These are phyloP conservation scores for Plagiodera versicolora DNA, from an alignment of 2,888 invertebrate genomes.

Conservation along the genomic window DNA sequence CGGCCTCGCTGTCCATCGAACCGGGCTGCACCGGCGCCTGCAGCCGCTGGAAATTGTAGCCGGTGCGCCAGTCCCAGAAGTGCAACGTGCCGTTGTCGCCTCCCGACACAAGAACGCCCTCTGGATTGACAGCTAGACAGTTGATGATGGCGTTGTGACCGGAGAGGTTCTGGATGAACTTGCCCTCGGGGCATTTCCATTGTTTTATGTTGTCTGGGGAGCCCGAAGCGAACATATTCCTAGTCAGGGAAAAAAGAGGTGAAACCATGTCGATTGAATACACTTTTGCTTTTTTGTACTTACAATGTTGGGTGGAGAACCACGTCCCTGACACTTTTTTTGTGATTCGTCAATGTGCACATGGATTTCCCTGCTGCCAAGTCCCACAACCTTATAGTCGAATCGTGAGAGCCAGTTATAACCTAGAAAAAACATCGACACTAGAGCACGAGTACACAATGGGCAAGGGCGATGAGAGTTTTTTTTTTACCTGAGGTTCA, in stretches of 20 bases:
- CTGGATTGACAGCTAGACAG: slow-evolving; percentile 91
- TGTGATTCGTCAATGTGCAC: slow-evolving; percentile 96
- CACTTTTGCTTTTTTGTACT: slow-evolving; percentile 37
- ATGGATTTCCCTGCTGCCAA: slow-evolving; percentile 92
- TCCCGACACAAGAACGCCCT: slow-evolving; percentile 95
- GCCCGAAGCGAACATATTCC: slow-evolving; percentile 94
- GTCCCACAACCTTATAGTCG: slow-evolving; percentile 97
- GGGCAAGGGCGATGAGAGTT: not conserved
- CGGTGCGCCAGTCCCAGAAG: slow-evolving; percentile 99
- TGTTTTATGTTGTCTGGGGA: slow-evolving; percentile 99
- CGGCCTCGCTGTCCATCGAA: slow-evolving; percentile 98
- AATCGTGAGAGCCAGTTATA: slow-evolving; percentile 93
- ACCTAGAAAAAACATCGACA: slow-evolving; percentile 52
- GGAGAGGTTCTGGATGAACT: slow-evolving; percentile 94
- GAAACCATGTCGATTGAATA: too few species aligned
- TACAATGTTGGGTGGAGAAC: slow-evolving; percentile 74
- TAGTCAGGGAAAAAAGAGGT: too few species aligned
- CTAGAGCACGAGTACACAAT: not conserved
- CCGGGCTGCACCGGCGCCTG: slow-evolving; percentile 96
- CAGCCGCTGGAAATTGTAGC: slow-evolving; percentile 93
- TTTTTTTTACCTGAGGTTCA: slow-evolving; percentile 77
- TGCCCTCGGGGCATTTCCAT: slow-evolving; percentile 98
- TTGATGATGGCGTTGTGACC: slow-evolving; percentile 98
- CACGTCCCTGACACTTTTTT: slow-evolving; percentile 87
- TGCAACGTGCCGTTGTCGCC: slow-evolving; percentile 98